Conservation (phyloP, 2,888 invertebrate species). For the Leptopterna dolabrata region DNA sequence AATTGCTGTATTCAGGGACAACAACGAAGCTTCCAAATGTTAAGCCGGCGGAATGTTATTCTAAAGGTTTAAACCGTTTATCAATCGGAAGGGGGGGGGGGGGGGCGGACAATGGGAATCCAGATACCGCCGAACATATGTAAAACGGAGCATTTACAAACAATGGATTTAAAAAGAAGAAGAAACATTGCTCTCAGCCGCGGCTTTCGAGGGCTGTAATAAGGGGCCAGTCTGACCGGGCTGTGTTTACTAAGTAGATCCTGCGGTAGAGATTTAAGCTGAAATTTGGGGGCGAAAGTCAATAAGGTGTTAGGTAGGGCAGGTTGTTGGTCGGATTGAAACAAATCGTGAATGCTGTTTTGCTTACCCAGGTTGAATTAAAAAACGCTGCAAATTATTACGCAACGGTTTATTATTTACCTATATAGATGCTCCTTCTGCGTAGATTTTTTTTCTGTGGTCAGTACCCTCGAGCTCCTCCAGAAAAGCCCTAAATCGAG, state of each 20-base stretch:
- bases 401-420: too few species aligned
- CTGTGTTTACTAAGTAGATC: background rate
- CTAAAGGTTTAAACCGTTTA: background rate
- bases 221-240: background rate
- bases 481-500: too few species aligned
- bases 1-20: too few species aligned
- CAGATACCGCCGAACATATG: background rate
- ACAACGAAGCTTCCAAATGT: background rate
- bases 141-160: background rate
- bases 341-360: too few species aligned
- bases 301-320: background rate
- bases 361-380: too few species aligned
- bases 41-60: background rate
- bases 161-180: background rate
- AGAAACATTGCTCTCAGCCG: background rate
- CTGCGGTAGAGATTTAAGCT: background rate
- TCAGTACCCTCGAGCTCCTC: too few species aligned
- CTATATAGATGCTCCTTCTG: too few species aligned
- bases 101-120: background rate
- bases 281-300: background rate
- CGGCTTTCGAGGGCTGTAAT: background rate
- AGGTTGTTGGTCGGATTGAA: background rate
- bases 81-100: background rate
- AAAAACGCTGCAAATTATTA: background rate
- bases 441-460: too few species aligned